phyloP scores from a whole-genome alignment of 2,888 invertebrate genomes.

The Mythimna impura region DNA sequence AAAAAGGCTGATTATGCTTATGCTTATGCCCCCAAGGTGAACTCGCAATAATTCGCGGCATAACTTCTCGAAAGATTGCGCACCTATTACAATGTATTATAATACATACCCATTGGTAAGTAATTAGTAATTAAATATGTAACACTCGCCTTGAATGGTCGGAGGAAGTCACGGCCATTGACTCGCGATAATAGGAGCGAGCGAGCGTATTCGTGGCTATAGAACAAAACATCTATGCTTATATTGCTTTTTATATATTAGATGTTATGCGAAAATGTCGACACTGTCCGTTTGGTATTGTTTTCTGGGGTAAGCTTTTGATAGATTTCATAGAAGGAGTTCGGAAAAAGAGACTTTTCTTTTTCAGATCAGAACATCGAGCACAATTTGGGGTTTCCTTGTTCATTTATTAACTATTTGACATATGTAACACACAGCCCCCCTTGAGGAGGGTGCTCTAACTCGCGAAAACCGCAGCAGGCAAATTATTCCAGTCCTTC shows the following conservation, averaged over 20 bases:
- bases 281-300: not conserved
- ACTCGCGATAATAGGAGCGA: constrained; percentile 69
- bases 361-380: too few relatives aligned
- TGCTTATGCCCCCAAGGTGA: constrained; percentile 20
- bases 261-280: not conserved
- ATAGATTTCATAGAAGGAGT: too few relatives aligned
- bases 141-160: constrained; percentile 66
- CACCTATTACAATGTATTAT: constrained; percentile 12
- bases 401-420: too few relatives aligned
- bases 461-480: too few relatives aligned
- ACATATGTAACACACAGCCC: too few relatives aligned
- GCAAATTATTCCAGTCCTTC: too few relatives aligned
- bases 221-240: constrained; percentile 20
- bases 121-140: constrained; percentile 56
- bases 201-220: constrained; percentile 12
- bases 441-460: too few relatives aligned
- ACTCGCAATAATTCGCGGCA: not conserved
- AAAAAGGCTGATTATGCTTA: not conserved
- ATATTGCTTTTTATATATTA: not conserved
- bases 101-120: constrained; percentile 29
- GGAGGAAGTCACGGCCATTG: constrained; percentile 76
- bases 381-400: too few relatives aligned
- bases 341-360: too few relatives aligned
- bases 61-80: constrained; percentile 22
- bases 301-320: not conserved